Base-by-base conservation (phyloP, 2,797 vertebrate species). In the Morelia viridis region DNA sequence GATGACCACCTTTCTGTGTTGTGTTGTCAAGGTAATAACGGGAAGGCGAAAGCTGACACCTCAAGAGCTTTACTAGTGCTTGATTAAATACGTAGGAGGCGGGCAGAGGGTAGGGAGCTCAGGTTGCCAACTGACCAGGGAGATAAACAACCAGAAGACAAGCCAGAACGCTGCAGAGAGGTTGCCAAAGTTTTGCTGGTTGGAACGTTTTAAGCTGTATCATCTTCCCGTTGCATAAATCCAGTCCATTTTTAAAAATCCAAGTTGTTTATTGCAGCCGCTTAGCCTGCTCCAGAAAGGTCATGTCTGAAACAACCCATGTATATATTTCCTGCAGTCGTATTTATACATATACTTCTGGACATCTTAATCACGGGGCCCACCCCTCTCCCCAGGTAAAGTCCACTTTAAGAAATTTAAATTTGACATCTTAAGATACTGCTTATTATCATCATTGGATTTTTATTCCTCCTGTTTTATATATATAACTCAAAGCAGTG, bases 21-120 rank as follows among this genome's bases (percentile, higher is more conserved):
- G 93, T 24, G 13, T 96, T 96, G 94, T 95, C 94, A 95, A 94
- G 94, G 94, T 96, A 95, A 95, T 95, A 93, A 96, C 96, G 95
- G 93, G 28, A 64, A 94, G 86, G 88, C 90, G 87, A 58, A 60
- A 90, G 9, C 41, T 35, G 89, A 90, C 22, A 46, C 62, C 84
- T 87, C 22, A 0, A 57, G 65, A 90, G 92, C 84, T 80, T 90
- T 0, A 17, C 87, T 6, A 46, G 91, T 58, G 93, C 91, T 91
- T 95, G 94, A 87, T 92, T 90, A 56, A 56, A 87, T 15, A 62
- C 24, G 8, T 46, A 62, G 28, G 57, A 19, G 83, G 19, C 11
- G 11, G 62, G 57, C 41, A 41, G 19, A 19, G 19, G 46, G 24
- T 24, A 46, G 4, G 24, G n/a, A 15, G 12, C 26, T 5, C 22